Base-by-base conservation (phyloP, 1,140 invertebrate genomes). In the Condylostylus longicornis region DNA sequence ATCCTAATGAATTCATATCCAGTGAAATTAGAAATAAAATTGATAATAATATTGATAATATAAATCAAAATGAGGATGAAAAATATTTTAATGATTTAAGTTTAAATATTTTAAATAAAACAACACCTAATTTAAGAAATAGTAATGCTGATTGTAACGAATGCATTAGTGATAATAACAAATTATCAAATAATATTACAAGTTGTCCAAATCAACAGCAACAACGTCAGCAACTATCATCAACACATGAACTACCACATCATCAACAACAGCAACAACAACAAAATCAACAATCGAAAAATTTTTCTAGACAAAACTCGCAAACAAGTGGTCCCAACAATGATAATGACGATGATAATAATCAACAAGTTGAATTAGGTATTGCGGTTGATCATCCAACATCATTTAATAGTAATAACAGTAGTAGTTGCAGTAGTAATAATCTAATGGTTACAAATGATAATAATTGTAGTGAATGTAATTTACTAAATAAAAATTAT, bases 311-410 rank as follows among this genome's bases (percentile, higher is more conserved):
- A 52, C 10, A 40, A 50, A 2, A 54, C 46, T 30, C 52, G 41
- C 14, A 53, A 54, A 33, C 52, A 54, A 38, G 54, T 49, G 47
- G 57, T 58, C 47, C 53, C 54, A 45, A 49, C 49, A 18, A 43
- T 57, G 29, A 30, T 57, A 32, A 50, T 42, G 13, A 42, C 39
- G 30, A 13, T 31, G 30, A 17, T 31, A 17, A 31, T 31, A 17
- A 13, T 17, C 18, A 30, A 20, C 27, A 18, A 10, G 27, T 19
- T 13, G 23, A 18, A 18, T 12, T 33, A 19, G 20, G 22, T 20
- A 12, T 13, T 31, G 13, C 13, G 22, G 2, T 10, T 23, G 30
- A 33, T 9, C 23, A n/a, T 17, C 7, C 29, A 31, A 31, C 14
- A 8, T 25, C 22, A 25, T 25, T 25, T 8, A 7, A 31, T 14